A percentile compares a stretch with the other conserved stretches of the same genome.
phyloP scores from a whole-genome alignment of 1,140 invertebrate genomes.

The Dufourea novaeangliae region DNA sequence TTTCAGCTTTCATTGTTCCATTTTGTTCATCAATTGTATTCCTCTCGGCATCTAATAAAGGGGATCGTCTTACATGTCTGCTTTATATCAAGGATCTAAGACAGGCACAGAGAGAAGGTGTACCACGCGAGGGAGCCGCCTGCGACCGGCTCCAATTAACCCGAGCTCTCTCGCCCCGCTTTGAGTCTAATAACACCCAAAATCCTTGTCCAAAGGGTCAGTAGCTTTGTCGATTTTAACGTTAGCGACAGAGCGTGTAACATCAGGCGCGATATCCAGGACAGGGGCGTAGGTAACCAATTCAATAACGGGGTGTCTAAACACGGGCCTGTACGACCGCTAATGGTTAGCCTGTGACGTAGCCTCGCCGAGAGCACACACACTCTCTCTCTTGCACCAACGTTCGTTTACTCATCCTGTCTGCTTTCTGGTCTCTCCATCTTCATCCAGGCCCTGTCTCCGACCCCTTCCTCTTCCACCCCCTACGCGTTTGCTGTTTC shows the following conservation, averaged over 20 bases:
- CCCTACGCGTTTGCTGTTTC: not conserved
- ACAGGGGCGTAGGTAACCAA: slow-evolving; percentile 63
- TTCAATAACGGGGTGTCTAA: slow-evolving; percentile 68
- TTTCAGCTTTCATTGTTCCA: too few relatives aligned
- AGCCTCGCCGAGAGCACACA: not conserved
- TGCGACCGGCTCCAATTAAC: slow-evolving; percentile 13
- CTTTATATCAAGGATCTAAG: not conserved
- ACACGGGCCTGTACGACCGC: slow-evolving; percentile 62
- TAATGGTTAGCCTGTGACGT: slow-evolving; percentile 65
- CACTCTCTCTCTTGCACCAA: slow-evolving; percentile 21
- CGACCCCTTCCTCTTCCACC: too few relatives aligned
- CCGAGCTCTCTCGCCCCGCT: not conserved
- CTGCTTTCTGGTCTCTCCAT: slow-evolving; percentile 16
- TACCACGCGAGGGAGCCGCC: not conserved
- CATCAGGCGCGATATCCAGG: slow-evolving; percentile 60
- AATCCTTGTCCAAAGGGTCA: slow-evolving; percentile 14
- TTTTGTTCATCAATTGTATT: too few relatives aligned
- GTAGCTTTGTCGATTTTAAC: slow-evolving; percentile 60
- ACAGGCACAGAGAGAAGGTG: not conserved
- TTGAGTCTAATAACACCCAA: slow-evolving; percentile 28
- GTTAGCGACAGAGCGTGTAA: slow-evolving; percentile 58
- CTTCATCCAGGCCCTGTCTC: slow-evolving; percentile 21
- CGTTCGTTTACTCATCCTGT: slow-evolving; percentile 46
- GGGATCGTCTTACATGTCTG: not conserved
- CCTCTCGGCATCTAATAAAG: too few relatives aligned